Base-by-base conservation (phyloP, 2,113 vertebrate genomes). In the Mormyrus iriodes region DNA sequence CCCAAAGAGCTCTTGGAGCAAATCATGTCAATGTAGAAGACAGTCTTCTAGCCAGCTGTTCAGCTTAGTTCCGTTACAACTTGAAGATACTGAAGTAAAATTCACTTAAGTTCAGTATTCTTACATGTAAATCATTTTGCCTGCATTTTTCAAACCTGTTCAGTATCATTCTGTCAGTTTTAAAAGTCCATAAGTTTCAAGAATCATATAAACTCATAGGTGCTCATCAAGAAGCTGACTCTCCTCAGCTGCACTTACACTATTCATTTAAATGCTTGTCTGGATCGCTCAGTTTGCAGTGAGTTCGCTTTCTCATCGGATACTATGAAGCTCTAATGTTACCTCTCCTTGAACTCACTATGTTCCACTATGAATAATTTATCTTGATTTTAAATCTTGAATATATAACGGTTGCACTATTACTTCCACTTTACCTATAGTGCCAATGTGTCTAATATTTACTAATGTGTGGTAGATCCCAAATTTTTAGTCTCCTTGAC, bases 341-440 rank as follows among this genome's bases (percentile, higher is more conserved):
- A 94, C 92, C 90, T 89, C 91, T 91, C 91, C 88, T 90, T 89
- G 24, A 39, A 55, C 92, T 76, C 88, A 90, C 90, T 91, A 83
- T 94, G 93, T 95, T 95, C 94, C 94, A 86, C 92, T 90, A 94
- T 95, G 85, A 95, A 96, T 95, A 94, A 96, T 95, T 95, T 88
- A 95, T 90, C 61, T 91, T 91, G 87, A 94, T 94, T 94, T 94
- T 90, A 86, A 44, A 76, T 90, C 48, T 88, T 51, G 90, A 91
- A 91, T 19, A 88, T 91, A 91, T 91, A 35, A 83, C 73, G 17
- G 12, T 39, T 53, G 19, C 51, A 58, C 21, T 24, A 44, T 46
- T 21, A 19, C 79, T 61, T 49, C 65, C 52, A 44, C 21, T 39
- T 82, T 19, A 27, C 48, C 51, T 31, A 53, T 24, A 79, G 12